Evolutionary conservation across 2,113 vertebrate species (phyloP), one percentile per base, ranked within the genome.

Genomic region (Stercorarius parasiticus): DNA sequence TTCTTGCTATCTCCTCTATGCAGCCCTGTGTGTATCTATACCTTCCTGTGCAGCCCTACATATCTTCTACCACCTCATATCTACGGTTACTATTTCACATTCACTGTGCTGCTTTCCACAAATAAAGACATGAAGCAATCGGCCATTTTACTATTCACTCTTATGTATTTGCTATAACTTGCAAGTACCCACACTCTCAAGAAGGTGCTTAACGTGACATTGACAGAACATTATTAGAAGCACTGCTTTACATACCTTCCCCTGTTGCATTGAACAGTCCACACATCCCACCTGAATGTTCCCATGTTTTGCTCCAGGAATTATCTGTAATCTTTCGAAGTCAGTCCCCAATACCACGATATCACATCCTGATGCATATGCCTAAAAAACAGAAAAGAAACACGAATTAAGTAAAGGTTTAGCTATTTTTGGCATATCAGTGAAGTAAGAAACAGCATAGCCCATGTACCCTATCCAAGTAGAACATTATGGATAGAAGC

Each of bases 241-340:
- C 0, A 26, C 8, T 66, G 32, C 34, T 72, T 47, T 61, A 98
- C 98, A 71, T 98, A 99, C 99, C 99, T 99, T 99, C 72, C 99
- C 99, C 90, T 98, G 99, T 77, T 99, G 99, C 97, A 98, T 96
- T 61, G 99, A 99, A 97, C 99, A 99, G 97, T 99, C 99, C 79
- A 99, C 99, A 97, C 99, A 99, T 82, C 99, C 99, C 84, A 99
- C 99, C 98, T 99, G 99, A 96, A 99, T 98, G 96, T 99, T 99
- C 86, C 99, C 99, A 98, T 99, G 99, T 94, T 99, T 99, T 94
- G 99, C 98, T 96, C 99, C 99, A 83, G 99, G 99, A 87, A 99
- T 99, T 98, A 99, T 99, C 94, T 99, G 99, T 91, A 99, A 97
- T 87, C 99, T 99, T 98, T 99, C 99, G 97, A 99, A 99, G 95